These are phyloP conservation scores for Balaeniceps rex DNA, from an alignment of 2,113 vertebrate genomes.

Conservation along the genomic window DNA sequence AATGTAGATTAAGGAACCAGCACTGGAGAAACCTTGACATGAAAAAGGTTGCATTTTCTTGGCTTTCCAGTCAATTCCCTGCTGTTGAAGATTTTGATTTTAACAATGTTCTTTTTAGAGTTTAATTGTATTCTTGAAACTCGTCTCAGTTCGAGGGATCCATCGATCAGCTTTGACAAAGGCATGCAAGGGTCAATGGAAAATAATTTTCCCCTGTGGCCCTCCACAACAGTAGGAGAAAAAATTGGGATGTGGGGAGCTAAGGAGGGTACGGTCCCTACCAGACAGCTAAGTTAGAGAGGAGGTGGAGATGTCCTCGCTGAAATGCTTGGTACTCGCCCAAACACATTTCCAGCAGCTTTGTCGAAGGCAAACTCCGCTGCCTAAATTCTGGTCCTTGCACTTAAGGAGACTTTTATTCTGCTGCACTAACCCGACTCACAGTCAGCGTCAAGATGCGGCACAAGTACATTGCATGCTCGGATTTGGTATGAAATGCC, in stretches of 20 bases:
- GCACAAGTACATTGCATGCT: fast-evolving
- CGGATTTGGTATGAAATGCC: neutral
- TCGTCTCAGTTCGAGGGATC: neutral
- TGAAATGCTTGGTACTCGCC: neutral
- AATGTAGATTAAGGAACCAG: neutral
- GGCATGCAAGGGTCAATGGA: neutral
- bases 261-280: neutral
- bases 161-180: neutral
- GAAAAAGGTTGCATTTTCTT: neutral
- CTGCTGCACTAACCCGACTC: neutral
- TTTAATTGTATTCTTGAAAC: neutral
- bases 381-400: neutral
- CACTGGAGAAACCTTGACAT: neutral
- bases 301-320: neutral
- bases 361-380: neutral
- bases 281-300: neutral
- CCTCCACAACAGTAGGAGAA: neutral
- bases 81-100: neutral
- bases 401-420: neutral
- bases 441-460: neutral
- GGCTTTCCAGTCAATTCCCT: neutral
- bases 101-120: neutral
- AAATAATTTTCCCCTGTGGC: neutral
- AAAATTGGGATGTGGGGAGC: neutral
- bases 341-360: neutral